phyloP scores from a whole-genome alignment of 2,797 vertebrate genomes.

The Petrocephalus sullivani region DNA sequence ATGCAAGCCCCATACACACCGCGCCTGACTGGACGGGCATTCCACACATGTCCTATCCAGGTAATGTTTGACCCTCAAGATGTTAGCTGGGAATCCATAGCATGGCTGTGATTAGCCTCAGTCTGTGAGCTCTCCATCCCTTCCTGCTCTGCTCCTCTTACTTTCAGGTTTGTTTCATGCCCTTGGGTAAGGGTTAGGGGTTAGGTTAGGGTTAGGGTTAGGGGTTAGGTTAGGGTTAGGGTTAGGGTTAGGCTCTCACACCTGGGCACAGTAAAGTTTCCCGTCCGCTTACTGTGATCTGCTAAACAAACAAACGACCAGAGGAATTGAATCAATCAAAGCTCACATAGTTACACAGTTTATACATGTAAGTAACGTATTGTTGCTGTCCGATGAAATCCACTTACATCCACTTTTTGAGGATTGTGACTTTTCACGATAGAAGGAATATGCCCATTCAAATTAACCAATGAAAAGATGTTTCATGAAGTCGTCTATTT shows the following conservation, averaged over 20 bases:
- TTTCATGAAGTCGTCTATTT: not conserved
- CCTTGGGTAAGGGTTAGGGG: not conserved
- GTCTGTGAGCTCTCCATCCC: not conserved
- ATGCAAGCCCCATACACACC: not conserved
- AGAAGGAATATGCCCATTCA: not conserved
- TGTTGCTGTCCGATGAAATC: not conserved
- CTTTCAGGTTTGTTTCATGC: not conserved
- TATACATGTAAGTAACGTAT: not conserved
- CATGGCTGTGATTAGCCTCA: not conserved
- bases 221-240: not conserved
- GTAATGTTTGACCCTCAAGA: not conserved
- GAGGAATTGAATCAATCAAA: not conserved
- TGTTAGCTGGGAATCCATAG: not conserved
- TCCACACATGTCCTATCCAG: not conserved
- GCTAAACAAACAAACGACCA: not conserved
- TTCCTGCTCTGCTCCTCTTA: not conserved
- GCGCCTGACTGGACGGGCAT: not conserved
- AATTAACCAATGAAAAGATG: not conserved
- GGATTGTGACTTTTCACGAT: not conserved
- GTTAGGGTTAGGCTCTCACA: not conserved
- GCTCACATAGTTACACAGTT: not conserved
- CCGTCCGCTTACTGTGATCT: not conserved
- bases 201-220: not conserved
- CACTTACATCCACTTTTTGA: not conserved
- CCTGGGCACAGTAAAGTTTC: not conserved